Conservation (phyloP, 2,113 vertebrate genomes). For the Oriolus oriolus region DNA sequence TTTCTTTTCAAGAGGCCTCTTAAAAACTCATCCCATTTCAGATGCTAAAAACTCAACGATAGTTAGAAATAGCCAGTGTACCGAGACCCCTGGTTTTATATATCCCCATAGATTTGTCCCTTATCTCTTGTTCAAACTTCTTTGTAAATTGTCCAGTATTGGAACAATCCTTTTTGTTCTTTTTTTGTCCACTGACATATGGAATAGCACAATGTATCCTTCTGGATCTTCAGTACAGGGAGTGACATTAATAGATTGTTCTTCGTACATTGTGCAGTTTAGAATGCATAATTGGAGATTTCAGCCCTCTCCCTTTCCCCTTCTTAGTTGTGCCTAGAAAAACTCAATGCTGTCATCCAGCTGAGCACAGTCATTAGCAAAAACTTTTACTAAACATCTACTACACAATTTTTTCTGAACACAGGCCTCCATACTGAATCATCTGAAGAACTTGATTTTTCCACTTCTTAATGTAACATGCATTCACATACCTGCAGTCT, state of each 20-base stretch:
- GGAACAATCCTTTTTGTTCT: neutral
- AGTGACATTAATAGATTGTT: neutral
- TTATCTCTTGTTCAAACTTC: neutral
- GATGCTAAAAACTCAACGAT: neutral
- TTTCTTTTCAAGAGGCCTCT: neutral
- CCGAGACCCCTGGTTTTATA: neutral
- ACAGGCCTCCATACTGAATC: neutral
- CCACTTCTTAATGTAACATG: neutral
- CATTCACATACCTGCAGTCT: neutral
- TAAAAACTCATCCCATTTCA: neutral
- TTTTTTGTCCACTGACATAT: neutral
- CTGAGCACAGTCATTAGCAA: neutral
- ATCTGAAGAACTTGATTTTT: neutral
- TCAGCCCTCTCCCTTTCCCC: neutral
- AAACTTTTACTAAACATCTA: neutral
- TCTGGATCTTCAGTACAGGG: neutral
- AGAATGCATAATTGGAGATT: neutral
- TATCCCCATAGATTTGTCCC: neutral
- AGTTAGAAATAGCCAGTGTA: neutral
- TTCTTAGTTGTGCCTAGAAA: neutral
- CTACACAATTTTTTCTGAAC: neutral
- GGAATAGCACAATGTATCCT: neutral
- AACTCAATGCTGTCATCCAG: neutral
- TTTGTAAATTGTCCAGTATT: neutral
- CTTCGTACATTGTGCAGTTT: neutral